Evolutionary conservation across 2,113 vertebrate genomes (phyloP).

Genomic region (Beaufortia kweichowensis): DNA sequence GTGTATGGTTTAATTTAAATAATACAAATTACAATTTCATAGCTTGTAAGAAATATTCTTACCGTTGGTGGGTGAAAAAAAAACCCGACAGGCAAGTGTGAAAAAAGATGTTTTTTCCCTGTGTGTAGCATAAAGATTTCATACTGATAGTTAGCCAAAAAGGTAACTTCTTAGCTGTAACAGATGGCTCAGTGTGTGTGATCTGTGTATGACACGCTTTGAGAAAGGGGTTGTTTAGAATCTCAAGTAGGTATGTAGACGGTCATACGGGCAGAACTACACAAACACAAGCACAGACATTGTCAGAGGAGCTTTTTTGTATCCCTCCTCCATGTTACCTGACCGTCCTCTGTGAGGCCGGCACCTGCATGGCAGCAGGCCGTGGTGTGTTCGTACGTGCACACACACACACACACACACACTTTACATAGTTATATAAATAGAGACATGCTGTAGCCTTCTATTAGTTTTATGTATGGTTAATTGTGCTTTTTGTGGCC

Average conservation of each 20-base stretch:
- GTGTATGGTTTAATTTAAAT: no score
- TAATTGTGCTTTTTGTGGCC: no score
- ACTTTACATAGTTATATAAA: neutral
- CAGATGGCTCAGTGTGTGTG: slow-evolving; percentile 8
- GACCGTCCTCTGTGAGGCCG: slow-evolving; percentile 64
- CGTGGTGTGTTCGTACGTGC: slow-evolving; percentile 49
- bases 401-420: slow-evolving; percentile 24
- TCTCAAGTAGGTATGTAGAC: slow-evolving; percentile 25
- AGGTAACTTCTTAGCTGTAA: neutral
- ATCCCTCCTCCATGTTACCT: slow-evolving; percentile 60
- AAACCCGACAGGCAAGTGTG: no score
- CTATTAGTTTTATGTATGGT: no score
- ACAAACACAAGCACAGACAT: slow-evolving; percentile 6
- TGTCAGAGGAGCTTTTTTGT: slow-evolving; percentile 3
- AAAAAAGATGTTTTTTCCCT: no score
- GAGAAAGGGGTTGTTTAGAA: slow-evolving; percentile 6
- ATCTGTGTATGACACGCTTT: neutral
- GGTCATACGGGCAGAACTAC: slow-evolving; percentile 8
- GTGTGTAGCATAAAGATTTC: neutral
- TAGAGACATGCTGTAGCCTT: no score
- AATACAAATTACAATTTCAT: no score
- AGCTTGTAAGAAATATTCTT: no score
- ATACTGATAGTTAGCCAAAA: neutral
- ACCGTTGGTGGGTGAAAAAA: no score
- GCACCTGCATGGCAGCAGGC: slow-evolving; percentile 56